Conservation (phyloP, 2,888 invertebrate species). For the Catocala nupta region DNA sequence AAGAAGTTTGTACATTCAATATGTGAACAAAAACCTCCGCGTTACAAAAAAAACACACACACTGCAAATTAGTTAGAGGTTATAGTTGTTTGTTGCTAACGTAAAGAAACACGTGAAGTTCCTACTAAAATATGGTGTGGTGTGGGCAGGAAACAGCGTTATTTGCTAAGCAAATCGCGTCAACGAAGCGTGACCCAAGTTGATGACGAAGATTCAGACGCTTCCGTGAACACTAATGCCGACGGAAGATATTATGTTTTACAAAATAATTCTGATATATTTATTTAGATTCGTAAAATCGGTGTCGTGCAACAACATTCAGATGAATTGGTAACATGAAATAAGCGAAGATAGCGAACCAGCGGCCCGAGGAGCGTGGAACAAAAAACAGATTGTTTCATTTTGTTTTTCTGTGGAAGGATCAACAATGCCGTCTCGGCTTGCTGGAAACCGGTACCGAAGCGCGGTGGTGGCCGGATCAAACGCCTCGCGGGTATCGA, state of each 20-base stretch:
- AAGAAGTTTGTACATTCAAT: slow-evolving; percentile 11
- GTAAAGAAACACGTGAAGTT: slow-evolving; percentile 48
- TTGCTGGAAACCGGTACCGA: slow-evolving; percentile 80
- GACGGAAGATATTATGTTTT: slow-evolving; percentile 42
- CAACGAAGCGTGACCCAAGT: slow-evolving; percentile 71
- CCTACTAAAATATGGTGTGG: slow-evolving; percentile 41
- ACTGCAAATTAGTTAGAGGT: slow-evolving; percentile 19
- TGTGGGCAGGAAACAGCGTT: slow-evolving; percentile 65
- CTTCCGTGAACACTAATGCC: slow-evolving; percentile 66
- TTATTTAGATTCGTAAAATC: slow-evolving; percentile 11
- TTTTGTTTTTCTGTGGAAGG: slow-evolving; percentile 81
- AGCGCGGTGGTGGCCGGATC: slow-evolving; percentile 69
- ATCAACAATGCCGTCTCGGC: slow-evolving; percentile 80
- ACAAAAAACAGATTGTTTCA: slow-evolving; percentile 77
- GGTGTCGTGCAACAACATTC: slow-evolving; percentile 19
- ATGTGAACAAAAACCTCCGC: slow-evolving; percentile 23
- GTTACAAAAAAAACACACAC: slow-evolving; percentile 21
- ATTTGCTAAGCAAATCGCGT: slow-evolving; percentile 77
- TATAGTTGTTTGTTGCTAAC: slow-evolving; percentile 33
- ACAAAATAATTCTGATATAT: slow-evolving; percentile 34
- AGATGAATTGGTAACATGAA: slow-evolving; percentile 50
- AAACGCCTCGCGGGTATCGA: slow-evolving; percentile 72
- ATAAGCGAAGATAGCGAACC: slow-evolving; percentile 61
- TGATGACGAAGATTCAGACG: slow-evolving; percentile 60
- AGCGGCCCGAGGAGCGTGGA: slow-evolving; percentile 52